phyloP scores from a whole-genome alignment of 2,113 vertebrate genomes.

The Ceuthmochares aereus region DNA sequence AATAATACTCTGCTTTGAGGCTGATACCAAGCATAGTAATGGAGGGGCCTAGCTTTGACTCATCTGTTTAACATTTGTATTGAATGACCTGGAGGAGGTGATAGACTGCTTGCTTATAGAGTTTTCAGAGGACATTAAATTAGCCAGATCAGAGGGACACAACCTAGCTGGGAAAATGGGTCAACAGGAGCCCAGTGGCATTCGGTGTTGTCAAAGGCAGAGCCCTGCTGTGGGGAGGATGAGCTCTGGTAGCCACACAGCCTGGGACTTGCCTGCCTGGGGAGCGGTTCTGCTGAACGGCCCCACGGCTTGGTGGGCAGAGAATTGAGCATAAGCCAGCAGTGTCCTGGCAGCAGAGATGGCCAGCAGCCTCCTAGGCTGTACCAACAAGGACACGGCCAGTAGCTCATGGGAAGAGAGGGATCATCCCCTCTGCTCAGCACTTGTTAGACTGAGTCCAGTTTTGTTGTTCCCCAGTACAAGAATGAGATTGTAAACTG shows the following conservation, averaged over 20 bases:
- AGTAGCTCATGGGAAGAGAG: fast-evolving
- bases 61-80: background rate
- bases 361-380: fast-evolving
- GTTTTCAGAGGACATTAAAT: background rate
- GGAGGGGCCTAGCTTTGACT: too few relatives aligned
- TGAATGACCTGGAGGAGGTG: background rate
- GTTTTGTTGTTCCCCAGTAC: background rate
- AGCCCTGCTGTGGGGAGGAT: background rate
- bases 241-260: fast-evolving
- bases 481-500: background rate
- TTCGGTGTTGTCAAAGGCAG: background rate
- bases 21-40: background rate
- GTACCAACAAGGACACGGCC: fast-evolving
- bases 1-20: background rate
- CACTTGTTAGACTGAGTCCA: background rate
- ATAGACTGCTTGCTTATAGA: background rate
- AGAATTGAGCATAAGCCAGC: background rate
- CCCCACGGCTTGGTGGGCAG: background rate
- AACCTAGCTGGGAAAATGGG: background rate
- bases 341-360: background rate
- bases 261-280: background rate
- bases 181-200: background rate
- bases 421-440: background rate
- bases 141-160: background rate
- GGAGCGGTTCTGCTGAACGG: background rate